These are phyloP conservation scores for Tortrix viridana DNA, from an alignment of 2,888 invertebrate genomes.

Conservation along the genomic window DNA sequence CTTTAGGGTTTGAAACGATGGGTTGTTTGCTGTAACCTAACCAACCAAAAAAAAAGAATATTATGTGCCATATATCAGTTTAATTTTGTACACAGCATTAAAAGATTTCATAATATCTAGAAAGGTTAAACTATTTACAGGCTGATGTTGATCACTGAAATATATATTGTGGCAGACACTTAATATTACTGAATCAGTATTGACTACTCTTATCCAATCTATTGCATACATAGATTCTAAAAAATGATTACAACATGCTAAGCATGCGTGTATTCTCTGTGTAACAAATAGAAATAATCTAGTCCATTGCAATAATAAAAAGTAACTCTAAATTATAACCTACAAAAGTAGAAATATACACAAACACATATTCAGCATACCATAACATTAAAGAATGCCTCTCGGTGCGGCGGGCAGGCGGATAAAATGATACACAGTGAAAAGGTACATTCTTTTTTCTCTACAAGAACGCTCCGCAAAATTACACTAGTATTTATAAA, in stretches of 20 bases:
- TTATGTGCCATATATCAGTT: conserved; percentile 29
- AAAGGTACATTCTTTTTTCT: conserved; percentile 17
- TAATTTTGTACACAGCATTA: conserved; percentile 35
- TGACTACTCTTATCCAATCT: conserved; percentile 30
- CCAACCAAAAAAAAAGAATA: conserved; percentile 29
- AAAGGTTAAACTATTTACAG: conserved; percentile 39
- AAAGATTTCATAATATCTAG: conserved; percentile 28
- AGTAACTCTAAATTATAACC: conserved; percentile 34
- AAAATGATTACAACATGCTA: conserved; percentile 33
- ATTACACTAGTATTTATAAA: conserved; percentile 32
- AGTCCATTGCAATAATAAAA: conserved; percentile 31
- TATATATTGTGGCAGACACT: conserved; percentile 28
- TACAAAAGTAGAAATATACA: conserved; percentile 41
- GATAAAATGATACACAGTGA: conserved; percentile 33
- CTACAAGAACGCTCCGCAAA: conserved; percentile 21
- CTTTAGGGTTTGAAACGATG: too few species aligned
- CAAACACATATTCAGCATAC: conserved; percentile 32
- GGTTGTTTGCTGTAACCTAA: too few species aligned
- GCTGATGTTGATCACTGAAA: conserved; percentile 36
- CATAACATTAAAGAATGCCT: conserved; percentile 24
- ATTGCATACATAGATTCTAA: conserved; percentile 35
- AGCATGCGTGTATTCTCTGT: conserved; percentile 33
- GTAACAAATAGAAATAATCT: conserved; percentile 34
- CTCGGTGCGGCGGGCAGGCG: conserved; percentile 32
- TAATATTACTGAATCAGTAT: conserved; percentile 30